Evolutionary conservation across 2,888 invertebrate species (phyloP).

Genomic region (Salticus scenicus): DNA sequence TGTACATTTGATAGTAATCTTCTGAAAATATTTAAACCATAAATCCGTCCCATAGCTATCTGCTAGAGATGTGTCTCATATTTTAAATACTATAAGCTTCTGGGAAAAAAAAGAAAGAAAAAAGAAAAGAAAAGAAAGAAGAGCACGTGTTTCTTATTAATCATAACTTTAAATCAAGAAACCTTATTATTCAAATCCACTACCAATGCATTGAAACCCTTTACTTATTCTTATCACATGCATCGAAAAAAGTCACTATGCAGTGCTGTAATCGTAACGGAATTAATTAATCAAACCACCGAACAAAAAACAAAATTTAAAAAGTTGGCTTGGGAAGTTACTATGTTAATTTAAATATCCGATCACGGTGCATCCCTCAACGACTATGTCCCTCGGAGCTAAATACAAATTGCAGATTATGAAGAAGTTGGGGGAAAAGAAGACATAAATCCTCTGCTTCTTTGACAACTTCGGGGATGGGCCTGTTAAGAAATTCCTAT

Average conservation of each 20-base stretch:
- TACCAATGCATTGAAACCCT: not conserved
- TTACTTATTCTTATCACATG: not conserved
- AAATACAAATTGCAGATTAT: not conserved
- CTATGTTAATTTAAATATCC: not conserved
- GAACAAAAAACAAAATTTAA: not conserved
- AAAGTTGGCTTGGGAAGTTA: not conserved
- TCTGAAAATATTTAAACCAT: no score
- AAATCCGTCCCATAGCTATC: no score
- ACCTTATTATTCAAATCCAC: not conserved
- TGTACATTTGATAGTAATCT: no score
- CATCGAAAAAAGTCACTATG: not conserved
- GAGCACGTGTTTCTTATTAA: not conserved
- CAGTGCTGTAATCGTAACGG: not conserved
- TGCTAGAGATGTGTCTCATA: no score
- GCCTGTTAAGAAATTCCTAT: not conserved
- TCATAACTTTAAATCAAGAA: not conserved
- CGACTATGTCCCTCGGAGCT: no score
- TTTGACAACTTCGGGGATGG: not conserved
- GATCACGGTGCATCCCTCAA: no score
- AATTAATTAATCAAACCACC: not conserved
- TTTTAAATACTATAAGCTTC: no score
- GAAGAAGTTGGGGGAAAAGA: not conserved
- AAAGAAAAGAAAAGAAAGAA: not conserved
- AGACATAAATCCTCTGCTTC: not conserved
- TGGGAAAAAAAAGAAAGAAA: no score